These are phyloP conservation scores for Drosophila hydei DNA, from an alignment of 1,140 invertebrate genomes.

Conservation along the genomic window DNA sequence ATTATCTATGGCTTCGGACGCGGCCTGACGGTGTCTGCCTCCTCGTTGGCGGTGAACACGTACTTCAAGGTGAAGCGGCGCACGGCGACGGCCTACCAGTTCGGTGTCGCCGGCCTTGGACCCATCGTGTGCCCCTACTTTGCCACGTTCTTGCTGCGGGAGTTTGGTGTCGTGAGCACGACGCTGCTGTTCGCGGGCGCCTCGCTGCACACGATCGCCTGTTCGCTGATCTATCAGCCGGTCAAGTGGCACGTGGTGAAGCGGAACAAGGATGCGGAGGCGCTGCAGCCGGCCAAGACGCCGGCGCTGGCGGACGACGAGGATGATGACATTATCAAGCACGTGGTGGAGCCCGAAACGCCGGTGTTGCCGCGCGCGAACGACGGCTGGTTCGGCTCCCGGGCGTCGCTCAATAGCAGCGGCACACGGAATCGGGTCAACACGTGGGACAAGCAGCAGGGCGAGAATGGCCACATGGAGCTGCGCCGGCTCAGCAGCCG, in stretches of 20 bases:
- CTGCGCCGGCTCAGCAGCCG: constrained; percentile 67
- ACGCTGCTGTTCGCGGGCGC: constrained; percentile 86
- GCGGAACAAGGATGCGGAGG: constrained; percentile 70
- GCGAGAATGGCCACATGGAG: constrained; percentile 54
- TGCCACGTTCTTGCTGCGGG: constrained; percentile 85
- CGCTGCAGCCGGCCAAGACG: constrained; percentile 43
- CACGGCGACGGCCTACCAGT: constrained; percentile 86
- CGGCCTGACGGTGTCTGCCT: constrained; percentile 87
- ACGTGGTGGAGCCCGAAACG: constrained; percentile 86
- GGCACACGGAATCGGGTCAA: constrained; percentile 64
- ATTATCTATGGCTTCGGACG: constrained; percentile 86
- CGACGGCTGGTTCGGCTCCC: constrained; percentile 87
- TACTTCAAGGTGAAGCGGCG: constrained; percentile 86
- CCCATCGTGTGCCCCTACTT: constrained; percentile 86
- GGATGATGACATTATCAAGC: constrained; percentile 60
- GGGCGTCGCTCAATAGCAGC: constrained; percentile 74
- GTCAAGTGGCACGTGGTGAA: constrained; percentile 87
- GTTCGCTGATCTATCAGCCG: constrained; percentile 87
- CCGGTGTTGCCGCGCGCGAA: constrained; percentile 88
- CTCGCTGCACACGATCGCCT: constrained; percentile 86
- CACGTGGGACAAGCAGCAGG: constrained; percentile 61
- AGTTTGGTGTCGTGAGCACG: constrained; percentile 85
- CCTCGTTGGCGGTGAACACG: constrained; percentile 86
- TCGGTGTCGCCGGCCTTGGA: constrained; percentile 86
- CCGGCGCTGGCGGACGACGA: constrained; percentile 54